Evolutionary conservation across 2,797 vertebrate species (phyloP), one percentile per base, ranked within the genome.

Genomic region (Peromyscus eremicus): DNA sequence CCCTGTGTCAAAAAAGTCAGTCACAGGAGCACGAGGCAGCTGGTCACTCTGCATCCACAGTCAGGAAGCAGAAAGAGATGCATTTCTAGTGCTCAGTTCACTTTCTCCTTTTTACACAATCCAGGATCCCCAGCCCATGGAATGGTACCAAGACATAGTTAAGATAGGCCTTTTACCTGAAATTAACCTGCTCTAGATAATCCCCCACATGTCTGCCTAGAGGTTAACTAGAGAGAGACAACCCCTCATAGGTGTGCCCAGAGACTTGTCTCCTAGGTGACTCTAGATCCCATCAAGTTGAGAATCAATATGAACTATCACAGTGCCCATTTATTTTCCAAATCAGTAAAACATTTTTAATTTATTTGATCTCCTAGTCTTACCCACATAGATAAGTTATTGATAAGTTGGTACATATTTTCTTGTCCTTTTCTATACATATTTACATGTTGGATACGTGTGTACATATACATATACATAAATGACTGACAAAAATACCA

Each of bases 401-500:
- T 34, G 68, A 93, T 83, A 92, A 91, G 87, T 71, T 57, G 13
- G 49, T 40, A 0, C 37, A 68, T 80, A 13, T 75, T 16, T 40
- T 90, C 52, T 84, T 82, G 17, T 76, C 43, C 34, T 52, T 96
- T 92, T 73, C 82, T 91, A 81, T 49, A 11, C 23, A n/a, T 94
- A 86, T 62, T 80, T 76, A 91, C 34, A 86, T 64, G 29, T 32
- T 27, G 75, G 23, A 68, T 19, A n/a, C 0, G 34, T 25, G 16
- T n/a, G 23, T 82, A 1, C 37, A 40, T 3, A 82, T 13, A 73
- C 37, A 83, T 5, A 85, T 27, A 23, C 82, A 19, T 75, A 60
- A 75, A 46, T 87, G 32, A 19, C 32, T 92, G 60, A 76, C 27
- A 77, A 62, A 92, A 85, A 57, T 49, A 55, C 23, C 32, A 92